Percentiles rank a stretch among this genome's conserved stretches.
Evolutionary conservation across 2,113 vertebrate species (phyloP).

Genomic region (Coryphaenoides rupestris): DNA sequence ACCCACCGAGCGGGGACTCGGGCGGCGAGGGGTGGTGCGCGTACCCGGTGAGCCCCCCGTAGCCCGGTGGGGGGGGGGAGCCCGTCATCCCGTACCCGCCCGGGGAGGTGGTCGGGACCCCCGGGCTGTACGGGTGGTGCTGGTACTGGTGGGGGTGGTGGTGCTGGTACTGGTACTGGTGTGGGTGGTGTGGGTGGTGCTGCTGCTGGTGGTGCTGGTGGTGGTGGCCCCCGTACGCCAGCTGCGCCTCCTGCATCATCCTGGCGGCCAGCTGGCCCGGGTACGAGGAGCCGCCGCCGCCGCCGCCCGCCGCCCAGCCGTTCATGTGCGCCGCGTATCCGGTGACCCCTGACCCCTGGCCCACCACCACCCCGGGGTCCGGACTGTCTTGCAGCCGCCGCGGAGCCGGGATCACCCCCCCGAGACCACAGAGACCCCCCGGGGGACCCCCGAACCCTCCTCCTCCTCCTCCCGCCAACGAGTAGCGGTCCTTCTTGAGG

Average conservation of each 20-base stretch:
- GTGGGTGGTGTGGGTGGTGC: conserved; percentile 82
- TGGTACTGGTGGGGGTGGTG: conserved; percentile 74
- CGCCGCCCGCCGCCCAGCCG: conserved; percentile 93
- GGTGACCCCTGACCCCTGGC: conserved; percentile 68
- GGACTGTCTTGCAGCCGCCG: conserved; percentile 85
- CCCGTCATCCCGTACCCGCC: conserved; percentile 95
- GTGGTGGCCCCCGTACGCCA: conserved; percentile 90
- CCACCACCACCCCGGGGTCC: conserved; percentile 72
- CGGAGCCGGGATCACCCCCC: too few relatives aligned
- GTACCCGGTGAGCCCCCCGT: conserved; percentile 86
- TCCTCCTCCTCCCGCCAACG: conserved; percentile 85
- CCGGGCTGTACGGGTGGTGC: conserved; percentile 85
- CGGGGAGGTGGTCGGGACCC: conserved; percentile 93
- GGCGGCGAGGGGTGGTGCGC: conserved; percentile 77
- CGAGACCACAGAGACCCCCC: conserved; percentile 74
- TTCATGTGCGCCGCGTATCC: conserved; percentile 91
- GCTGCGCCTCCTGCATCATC: conserved; percentile 97
- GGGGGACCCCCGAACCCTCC: conserved; percentile 80
- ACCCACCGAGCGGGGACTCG: conserved; percentile 77
- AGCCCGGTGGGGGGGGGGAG: conserved; percentile 88
- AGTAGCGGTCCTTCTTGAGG: conserved; percentile 99
- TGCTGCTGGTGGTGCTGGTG: conserved; percentile 77
- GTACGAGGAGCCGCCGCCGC: too few relatives aligned
- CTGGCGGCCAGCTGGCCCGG: conserved; percentile 89
- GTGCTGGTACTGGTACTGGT: too few relatives aligned